Evolutionary conservation across 2,113 vertebrate species (phyloP).

Genomic region (Hemiprocne comata): DNA sequence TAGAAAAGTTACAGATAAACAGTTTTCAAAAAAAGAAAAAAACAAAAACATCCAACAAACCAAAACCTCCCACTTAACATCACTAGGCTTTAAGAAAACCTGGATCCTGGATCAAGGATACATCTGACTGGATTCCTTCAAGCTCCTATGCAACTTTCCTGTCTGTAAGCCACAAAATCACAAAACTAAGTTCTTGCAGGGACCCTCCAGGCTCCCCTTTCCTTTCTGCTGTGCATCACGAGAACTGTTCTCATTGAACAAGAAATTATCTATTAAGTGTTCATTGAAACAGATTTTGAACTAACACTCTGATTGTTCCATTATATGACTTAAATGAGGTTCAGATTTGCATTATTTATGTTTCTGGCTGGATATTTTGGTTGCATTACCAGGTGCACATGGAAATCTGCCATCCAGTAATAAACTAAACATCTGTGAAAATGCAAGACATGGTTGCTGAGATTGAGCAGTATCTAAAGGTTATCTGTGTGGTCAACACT

Average conservation of each 20-base stretch:
- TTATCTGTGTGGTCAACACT: conserved; percentile 1
- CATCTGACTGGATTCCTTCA: neutral
- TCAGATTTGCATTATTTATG: conserved; percentile 11
- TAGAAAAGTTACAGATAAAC: neutral
- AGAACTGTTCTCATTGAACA: neutral
- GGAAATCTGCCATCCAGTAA: conserved; percentile 50
- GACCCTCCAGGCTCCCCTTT: neutral
- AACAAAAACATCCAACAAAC: too few species aligned
- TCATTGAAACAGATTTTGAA: neutral
- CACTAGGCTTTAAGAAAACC: neutral
- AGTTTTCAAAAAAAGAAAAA: neutral
- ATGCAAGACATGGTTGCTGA: neutral
- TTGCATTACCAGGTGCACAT: conserved; percentile 70
- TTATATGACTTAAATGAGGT: conserved; percentile 22
- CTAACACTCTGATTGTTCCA: neutral
- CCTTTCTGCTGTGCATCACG: neutral
- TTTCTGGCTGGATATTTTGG: conserved; percentile 60
- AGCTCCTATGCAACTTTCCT: neutral
- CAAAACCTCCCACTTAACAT: neutral
- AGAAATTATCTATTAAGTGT: neutral
- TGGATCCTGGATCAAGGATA: neutral
- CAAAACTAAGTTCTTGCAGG: neutral
- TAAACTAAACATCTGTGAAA: neutral
- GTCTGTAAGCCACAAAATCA: neutral
- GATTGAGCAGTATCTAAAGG: neutral